Percentiles rank a stretch among this genome's conserved stretches.
These are phyloP conservation scores for Mesorhabditis spiculigera DNA, from an alignment of 2,888 invertebrate species.

Conservation along the genomic window DNA sequence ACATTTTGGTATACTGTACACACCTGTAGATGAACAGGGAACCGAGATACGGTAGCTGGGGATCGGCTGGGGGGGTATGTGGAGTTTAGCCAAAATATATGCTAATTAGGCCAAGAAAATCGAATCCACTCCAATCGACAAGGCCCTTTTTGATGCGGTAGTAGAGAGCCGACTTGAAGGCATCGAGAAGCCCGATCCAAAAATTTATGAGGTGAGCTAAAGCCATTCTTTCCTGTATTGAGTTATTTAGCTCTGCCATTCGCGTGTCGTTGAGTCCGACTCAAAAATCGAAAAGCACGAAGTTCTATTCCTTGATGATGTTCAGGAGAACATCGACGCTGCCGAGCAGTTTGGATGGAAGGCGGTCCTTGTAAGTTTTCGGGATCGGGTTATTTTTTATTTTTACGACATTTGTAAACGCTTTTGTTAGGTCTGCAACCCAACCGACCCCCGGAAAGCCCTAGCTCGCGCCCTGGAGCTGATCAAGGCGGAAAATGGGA, in stretches of 20 bases:
- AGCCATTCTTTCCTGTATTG: background rate
- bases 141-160: conserved; percentile 37
- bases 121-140: conserved; percentile 24
- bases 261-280: background rate
- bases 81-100: too few relatives aligned
- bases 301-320: conserved; percentile 42
- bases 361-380: conserved; percentile 25
- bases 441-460: background rate
- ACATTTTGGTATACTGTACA: too few relatives aligned
- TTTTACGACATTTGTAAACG: background rate
- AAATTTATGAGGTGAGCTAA: conserved; percentile 26
- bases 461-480: background rate
- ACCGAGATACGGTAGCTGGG: too few relatives aligned
- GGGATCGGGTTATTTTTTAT: background rate
- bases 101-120: conserved; percentile 22
- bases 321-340: conserved; percentile 35
- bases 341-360: conserved; percentile 38
- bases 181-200: conserved; percentile 35
- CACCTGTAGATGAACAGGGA: too few relatives aligned
- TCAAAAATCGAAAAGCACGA: conserved; percentile 18
- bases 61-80: too few relatives aligned
- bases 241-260: background rate
- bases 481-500: background rate
- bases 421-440: background rate
- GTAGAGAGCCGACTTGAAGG: conserved; percentile 41